These are phyloP conservation scores for Sternarchorhynchus goeldii DNA, from an alignment of 2,797 vertebrate genomes.

Conservation along the genomic window DNA sequence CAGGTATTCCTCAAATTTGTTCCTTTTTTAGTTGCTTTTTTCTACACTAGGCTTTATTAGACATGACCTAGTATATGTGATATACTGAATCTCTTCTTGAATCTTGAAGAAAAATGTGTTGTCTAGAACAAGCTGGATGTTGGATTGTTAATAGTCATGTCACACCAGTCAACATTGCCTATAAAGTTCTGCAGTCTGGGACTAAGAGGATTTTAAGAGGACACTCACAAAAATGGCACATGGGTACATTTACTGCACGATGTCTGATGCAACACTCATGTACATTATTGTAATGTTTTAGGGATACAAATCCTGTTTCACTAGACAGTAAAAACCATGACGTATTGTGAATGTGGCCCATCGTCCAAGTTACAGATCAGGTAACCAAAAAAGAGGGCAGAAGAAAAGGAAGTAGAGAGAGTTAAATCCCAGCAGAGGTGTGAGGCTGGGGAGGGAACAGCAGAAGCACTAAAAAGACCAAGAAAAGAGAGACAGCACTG, in stretches of 20 bases:
- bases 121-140: no score
- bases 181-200: no score
- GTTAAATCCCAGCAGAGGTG: constrained; percentile 18
- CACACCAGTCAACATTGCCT: no score
- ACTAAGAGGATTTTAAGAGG: no score
- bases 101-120: no score
- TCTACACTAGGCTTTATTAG: not conserved
- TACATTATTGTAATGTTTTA: not conserved
- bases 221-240: not conserved
- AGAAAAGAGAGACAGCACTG: constrained; percentile 21
- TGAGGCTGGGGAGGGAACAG: constrained; percentile 38
- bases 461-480: constrained; percentile 54
- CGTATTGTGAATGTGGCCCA: no score
- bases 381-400: not conserved
- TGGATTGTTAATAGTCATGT: no score
- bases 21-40: not conserved
- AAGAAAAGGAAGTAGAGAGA: not conserved
- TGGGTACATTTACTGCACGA: not conserved
- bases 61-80: not conserved
- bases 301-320: not conserved
- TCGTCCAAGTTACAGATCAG: not conserved
- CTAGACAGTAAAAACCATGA: not conserved
- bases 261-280: not conserved
- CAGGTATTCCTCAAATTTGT: not conserved
- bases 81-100: not conserved